Percentiles rank a stretch among this genome's conserved stretches.
Conservation (phyloP, 30 jellyfish, hydroid and myxozoan species). For the Aurelia sp. region DNA sequence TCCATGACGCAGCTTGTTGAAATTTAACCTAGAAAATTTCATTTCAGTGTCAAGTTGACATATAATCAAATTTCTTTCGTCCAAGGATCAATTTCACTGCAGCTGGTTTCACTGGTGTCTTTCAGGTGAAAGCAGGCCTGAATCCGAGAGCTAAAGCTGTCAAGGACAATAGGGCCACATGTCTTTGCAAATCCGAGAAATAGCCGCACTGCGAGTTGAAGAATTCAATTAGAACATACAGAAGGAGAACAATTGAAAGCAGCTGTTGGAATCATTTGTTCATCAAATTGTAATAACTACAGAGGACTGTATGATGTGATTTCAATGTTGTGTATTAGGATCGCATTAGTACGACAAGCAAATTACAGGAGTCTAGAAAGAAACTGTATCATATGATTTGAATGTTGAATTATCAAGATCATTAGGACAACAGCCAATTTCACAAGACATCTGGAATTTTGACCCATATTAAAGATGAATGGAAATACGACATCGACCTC, state of each 20-base stretch:
- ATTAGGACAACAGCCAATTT: neutral
- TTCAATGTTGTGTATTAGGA: neutral
- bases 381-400: no score
- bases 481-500: constrained; percentile 15
- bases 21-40: no score
- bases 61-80: neutral
- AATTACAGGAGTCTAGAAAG: no score
- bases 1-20: no score
- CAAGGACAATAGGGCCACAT: constrained; percentile 28
- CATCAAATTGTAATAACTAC: constrained; percentile 1
- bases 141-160: constrained; percentile 13
- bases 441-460: neutral
- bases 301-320: neutral
- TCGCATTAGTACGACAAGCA: no score
- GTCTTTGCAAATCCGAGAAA: constrained; percentile 13
- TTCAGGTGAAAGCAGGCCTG: neutral
- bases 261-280: constrained; percentile 26
- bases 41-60: constrained; percentile 11
- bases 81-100: constrained; percentile 21
- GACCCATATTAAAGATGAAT: neutral
- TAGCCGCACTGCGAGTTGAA: constrained; percentile 22
- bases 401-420: no score
- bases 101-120: constrained; percentile 3
- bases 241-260: constrained; percentile 6
- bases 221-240: constrained; percentile 30